These are phyloP conservation scores for Drosophila anomelani DNA, from an alignment of 2,888 invertebrate genomes.

Conservation along the genomic window DNA sequence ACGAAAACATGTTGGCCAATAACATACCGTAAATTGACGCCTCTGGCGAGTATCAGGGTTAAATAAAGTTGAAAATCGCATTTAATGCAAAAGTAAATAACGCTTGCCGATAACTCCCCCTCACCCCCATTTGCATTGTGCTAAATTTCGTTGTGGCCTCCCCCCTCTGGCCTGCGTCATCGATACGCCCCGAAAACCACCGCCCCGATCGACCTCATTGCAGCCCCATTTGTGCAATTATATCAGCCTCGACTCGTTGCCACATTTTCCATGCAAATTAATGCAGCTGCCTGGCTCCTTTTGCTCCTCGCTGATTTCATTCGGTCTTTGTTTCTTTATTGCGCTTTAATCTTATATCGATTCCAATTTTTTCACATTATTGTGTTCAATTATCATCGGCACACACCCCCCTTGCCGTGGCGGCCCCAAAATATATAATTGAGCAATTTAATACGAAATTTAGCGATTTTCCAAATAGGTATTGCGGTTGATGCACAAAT, in stretches of 20 bases:
- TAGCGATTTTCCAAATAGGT: constrained; percentile 22
- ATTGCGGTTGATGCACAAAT: constrained; percentile 46
- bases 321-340: constrained; percentile 17
- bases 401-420: constrained; percentile 1
- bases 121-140: constrained; percentile 3
- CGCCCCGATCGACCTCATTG: constrained; percentile 6
- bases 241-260: constrained; percentile 31
- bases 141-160: constrained; percentile 9
- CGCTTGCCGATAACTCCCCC: constrained; percentile 18
- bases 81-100: constrained; percentile 33
- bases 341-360: constrained; percentile 35
- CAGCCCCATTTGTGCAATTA: constrained; percentile 34
- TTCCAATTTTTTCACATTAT: constrained; percentile 18
- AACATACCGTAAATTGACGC: constrained; percentile 14
- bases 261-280: constrained; percentile 48
- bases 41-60: constrained; percentile 5
- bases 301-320: not conserved
- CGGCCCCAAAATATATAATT: constrained; percentile 35
- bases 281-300: constrained; percentile 32
- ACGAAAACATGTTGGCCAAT: constrained; percentile 6
- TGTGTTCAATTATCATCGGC: constrained; percentile 28
- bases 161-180: constrained; percentile 12
- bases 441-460: constrained; percentile 39
- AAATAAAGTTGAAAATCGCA: constrained; percentile 36
- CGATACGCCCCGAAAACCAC: constrained; percentile 4